These are phyloP conservation scores for Drosophila pullipes DNA, from an alignment of 2,888 invertebrate species.

Conservation along the genomic window DNA sequence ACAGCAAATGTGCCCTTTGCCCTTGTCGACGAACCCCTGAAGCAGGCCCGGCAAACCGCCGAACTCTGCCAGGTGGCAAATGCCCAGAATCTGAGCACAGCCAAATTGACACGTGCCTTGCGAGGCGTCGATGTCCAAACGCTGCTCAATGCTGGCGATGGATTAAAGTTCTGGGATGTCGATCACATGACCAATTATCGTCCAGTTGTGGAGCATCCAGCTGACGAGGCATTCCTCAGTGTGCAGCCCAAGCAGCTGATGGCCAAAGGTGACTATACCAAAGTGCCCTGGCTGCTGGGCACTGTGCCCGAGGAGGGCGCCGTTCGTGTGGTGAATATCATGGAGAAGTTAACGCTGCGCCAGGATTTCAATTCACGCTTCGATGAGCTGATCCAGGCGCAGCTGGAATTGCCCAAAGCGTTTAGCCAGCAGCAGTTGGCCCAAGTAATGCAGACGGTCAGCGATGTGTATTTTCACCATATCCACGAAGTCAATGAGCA, in stretches of 20 bases:
- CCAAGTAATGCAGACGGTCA: slow-evolving; percentile 56
- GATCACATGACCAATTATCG: slow-evolving; percentile 86
- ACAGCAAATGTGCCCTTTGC: slow-evolving; percentile 85
- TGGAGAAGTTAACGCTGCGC: slow-evolving; percentile 74
- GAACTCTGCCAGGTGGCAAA: slow-evolving; percentile 84
- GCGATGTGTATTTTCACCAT: slow-evolving; percentile 78
- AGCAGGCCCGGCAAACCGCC: slow-evolving; percentile 84
- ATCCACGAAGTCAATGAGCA: slow-evolving; percentile 68
- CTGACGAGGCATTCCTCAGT: slow-evolving; percentile 85
- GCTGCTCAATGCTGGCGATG: slow-evolving; percentile 85
- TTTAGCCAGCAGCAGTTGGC: slow-evolving; percentile 41
- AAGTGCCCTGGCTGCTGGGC: slow-evolving; percentile 86
- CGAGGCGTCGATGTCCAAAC: slow-evolving; percentile 83
- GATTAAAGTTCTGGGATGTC: slow-evolving; percentile 86
- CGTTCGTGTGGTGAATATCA: slow-evolving; percentile 85
- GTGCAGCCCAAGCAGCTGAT: slow-evolving; percentile 85
- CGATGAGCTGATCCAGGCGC: slow-evolving; percentile 72
- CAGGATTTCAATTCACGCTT: slow-evolving; percentile 80
- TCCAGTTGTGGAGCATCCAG: slow-evolving; percentile 84
- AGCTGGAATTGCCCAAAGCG: slow-evolving; percentile 78
- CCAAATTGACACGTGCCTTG: slow-evolving; percentile 84
- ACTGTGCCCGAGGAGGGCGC: slow-evolving; percentile 86
- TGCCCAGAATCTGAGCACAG: slow-evolving; percentile 72
- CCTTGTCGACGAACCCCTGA: slow-evolving; percentile 67
- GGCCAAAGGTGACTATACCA: slow-evolving; percentile 83